Base-by-base conservation (phyloP, 1,140 invertebrate species). In the Eupristina koningsbergeri region DNA sequence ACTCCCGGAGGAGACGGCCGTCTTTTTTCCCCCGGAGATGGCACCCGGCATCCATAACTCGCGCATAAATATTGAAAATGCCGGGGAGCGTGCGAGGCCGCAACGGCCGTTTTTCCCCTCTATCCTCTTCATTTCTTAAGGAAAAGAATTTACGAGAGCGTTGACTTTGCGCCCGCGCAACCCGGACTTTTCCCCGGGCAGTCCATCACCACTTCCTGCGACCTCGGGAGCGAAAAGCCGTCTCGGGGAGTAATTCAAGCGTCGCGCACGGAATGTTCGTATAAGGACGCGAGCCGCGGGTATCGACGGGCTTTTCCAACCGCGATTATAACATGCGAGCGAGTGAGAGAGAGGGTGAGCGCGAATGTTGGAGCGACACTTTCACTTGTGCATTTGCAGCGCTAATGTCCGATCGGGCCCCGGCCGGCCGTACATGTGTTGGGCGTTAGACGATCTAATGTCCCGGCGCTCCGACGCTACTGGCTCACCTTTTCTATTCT, bases 281-380 rank as follows among this genome's bases (percentile, higher is more conserved):
- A 81, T 74, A 81, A 81, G 71, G 80, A 80, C 17, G 58, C 39
- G 5, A 36, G 26, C 31, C 58, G 53, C 6, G 80, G 53, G 11
- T 47, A 81, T 61, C 61, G 80, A 63, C 50, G 80, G n/a, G 69
- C 41, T 73, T 81, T 81, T 81, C 79, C 61, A 73, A 81, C 19
- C 53, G 29, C 2, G 63, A 22, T 3, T 29, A 63, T 58, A 58
- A 41, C 19, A 31, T 41, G n/a, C 36, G 67, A 5, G 53, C 53
- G 50, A 53, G 19, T 17, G 50, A 53, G 17, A 8, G 50, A 53
- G 19, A 8, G 19, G 9, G 26, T 29, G 61, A 64, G 17, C 61
- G 67, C 61, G 67, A 71, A 6, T 29, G 11, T 15, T 29, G 29
- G 19, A 73, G 47, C 63, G 81, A 77, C 73, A 83, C 81, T 83